phyloP scores from a whole-genome alignment of 2,797 vertebrate genomes.

The Threskiornis aethiopicus region DNA sequence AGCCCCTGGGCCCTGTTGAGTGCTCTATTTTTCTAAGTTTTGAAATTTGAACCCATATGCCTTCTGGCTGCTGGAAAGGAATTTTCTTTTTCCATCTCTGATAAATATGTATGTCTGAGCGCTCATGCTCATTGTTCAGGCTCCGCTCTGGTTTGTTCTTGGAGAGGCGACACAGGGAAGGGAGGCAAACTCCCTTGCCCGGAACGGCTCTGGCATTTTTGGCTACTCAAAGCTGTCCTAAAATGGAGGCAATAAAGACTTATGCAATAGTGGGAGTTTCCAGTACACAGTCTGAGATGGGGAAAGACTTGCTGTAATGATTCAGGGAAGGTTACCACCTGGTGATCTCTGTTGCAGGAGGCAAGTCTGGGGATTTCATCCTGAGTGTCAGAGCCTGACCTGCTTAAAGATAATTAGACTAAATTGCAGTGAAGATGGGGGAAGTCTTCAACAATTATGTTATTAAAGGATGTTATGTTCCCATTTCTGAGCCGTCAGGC shows the following conservation, averaged over 20 bases:
- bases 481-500: neutral
- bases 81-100: neutral
- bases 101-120: neutral
- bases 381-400: fast-evolving
- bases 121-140: neutral
- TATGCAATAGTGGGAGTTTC: neutral
- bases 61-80: constrained; percentile 13
- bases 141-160: neutral
- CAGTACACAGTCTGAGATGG: neutral
- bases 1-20: neutral
- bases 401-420: neutral
- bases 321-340: neutral
- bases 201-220: neutral
- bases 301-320: neutral
- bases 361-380: neutral
- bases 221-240: neutral
- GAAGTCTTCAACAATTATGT: neutral
- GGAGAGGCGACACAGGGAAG: neutral
- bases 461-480: neutral
- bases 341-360: neutral
- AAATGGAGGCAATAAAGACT: neutral
- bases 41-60: constrained; percentile 6
- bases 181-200: neutral
- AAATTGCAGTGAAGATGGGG: neutral
- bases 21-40: neutral